These are phyloP conservation scores for Napeogenes inachia DNA, from an alignment of 2,888 invertebrate genomes.

Conservation along the genomic window DNA sequence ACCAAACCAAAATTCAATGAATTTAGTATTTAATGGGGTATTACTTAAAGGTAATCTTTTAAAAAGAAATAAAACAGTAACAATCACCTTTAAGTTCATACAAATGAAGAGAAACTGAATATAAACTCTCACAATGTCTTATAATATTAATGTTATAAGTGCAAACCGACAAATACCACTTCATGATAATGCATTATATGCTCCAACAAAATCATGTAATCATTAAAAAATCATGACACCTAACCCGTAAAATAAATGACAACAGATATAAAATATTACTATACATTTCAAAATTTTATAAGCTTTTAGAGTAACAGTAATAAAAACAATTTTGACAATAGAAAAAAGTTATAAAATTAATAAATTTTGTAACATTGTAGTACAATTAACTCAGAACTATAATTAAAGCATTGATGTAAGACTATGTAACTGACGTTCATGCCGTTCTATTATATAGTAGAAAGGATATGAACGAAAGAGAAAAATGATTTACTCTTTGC, in stretches of 20 bases:
- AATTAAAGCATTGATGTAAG: too few species aligned
- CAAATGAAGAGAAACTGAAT: neutral
- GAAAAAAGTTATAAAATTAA: too few species aligned
- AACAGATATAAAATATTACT: neutral
- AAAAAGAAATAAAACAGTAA: neutral
- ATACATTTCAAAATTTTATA: constrained; percentile 3
- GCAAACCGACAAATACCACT: constrained; percentile 8
- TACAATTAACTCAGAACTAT: too few species aligned
- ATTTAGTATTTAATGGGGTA: constrained; percentile 18
- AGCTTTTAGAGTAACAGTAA: too few species aligned
- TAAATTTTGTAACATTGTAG: too few species aligned
- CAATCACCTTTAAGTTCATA: neutral
- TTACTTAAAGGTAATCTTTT: neutral
- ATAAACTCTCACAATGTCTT: constrained; percentile 10
- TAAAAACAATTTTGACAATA: too few species aligned
- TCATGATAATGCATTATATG: constrained; percentile 8
- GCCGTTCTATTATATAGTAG: too few species aligned
- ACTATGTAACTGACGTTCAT: too few species aligned
- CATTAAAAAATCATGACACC: neutral
- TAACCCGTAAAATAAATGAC: neutral
- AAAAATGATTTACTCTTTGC: too few species aligned
- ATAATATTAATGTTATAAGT: constrained; percentile 11
- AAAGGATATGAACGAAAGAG: too few species aligned
- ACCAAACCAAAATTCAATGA: constrained; percentile 24
- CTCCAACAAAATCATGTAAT: neutral